Percentiles rank a stretch among this genome's conserved stretches.
Conservation (phyloP, 2,888 invertebrate species). For the Herminia tarsipennalis region DNA sequence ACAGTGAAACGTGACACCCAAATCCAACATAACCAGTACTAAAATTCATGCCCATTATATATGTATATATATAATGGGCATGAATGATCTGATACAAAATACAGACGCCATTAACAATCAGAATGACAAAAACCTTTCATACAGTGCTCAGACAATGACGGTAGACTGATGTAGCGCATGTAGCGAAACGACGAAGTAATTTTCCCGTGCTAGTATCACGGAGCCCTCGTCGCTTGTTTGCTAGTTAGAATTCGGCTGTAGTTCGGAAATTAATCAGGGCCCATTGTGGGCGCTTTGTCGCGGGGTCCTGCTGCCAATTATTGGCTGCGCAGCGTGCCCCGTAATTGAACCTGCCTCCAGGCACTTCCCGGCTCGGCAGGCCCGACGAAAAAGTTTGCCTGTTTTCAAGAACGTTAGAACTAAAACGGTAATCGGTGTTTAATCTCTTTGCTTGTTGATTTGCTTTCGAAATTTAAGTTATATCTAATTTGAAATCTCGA, state of each 20-base stretch:
- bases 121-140: conserved; percentile 34
- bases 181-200: conserved; percentile 66
- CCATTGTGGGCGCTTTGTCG: conserved; percentile 84
- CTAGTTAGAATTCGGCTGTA: conserved; percentile 83
- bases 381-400: conserved; percentile 54
- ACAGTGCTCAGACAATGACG: conserved; percentile 33
- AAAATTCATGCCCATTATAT: too few species aligned
- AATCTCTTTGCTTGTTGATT: not conserved
- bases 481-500: too few species aligned
- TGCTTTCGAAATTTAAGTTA: not conserved
- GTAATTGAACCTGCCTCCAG: conserved; percentile 78
- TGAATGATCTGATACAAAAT: too few species aligned
- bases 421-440: conserved; percentile 5
- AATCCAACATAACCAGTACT: too few species aligned
- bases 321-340: conserved; percentile 70
- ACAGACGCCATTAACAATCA: conserved; percentile 28
- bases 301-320: conserved; percentile 79
- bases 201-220: conserved; percentile 65
- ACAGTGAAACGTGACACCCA: too few species aligned
- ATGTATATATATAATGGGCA: too few species aligned
- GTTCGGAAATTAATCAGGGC: conserved; percentile 84
- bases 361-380: conserved; percentile 50
- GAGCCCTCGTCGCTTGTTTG: conserved; percentile 72
- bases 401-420: conserved; percentile 24
- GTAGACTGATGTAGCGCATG: conserved; percentile 47